Evolutionary conservation across 2,113 vertebrate species (phyloP).

Genomic region (Mustela lutreola): DNA sequence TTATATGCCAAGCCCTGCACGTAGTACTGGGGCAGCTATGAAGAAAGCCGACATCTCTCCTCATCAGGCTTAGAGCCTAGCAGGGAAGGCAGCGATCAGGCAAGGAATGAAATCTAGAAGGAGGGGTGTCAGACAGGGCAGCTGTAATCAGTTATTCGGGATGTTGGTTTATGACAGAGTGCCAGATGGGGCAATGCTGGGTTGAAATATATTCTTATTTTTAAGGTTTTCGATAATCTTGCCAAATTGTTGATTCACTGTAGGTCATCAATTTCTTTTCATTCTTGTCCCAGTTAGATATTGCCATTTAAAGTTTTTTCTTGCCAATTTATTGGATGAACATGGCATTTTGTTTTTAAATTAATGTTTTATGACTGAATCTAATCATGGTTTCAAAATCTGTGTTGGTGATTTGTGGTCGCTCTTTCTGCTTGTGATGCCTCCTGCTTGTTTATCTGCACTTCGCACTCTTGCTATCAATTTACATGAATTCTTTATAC

Average conservation of each 20-base stretch:
- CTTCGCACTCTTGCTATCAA: not conserved
- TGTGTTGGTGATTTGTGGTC: not conserved
- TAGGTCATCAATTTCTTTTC: not conserved
- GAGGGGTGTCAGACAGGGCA: not conserved
- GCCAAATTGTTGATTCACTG: not conserved
- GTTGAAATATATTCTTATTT: not conserved
- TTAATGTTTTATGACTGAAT: not conserved
- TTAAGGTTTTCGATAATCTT: not conserved
- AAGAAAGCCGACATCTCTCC: not conserved
- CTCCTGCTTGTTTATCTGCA: not conserved
- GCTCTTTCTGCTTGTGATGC: not conserved
- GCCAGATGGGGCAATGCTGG: not conserved
- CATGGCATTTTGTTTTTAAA: not conserved
- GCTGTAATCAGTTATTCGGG: not conserved
- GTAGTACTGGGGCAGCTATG: not conserved
- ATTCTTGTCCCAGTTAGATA: not conserved
- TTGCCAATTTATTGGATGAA: not conserved
- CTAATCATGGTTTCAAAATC: conserved; percentile 39
- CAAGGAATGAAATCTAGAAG: not conserved
- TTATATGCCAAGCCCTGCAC: not conserved
- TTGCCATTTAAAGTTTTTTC: not conserved
- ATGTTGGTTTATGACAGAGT: not conserved
- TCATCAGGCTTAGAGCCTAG: not conserved
- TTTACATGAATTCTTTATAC: not conserved
- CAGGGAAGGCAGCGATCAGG: not conserved